These are phyloP conservation scores for Clarias macrocephalus DNA, from an alignment of 2,113 vertebrate genomes.

Conservation along the genomic window DNA sequence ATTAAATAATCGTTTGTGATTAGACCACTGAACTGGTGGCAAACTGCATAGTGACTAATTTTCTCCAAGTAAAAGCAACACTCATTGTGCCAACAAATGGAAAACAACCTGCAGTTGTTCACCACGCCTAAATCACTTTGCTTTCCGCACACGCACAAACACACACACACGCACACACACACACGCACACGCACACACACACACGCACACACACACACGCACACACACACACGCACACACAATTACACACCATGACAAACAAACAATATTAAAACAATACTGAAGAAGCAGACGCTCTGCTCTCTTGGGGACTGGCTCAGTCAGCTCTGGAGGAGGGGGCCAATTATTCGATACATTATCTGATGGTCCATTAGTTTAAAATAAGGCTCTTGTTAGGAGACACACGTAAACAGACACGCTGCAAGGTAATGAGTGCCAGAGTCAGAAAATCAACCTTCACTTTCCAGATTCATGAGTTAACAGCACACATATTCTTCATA, in stretches of 20 bases:
- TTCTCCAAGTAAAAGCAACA: conserved; percentile 35
- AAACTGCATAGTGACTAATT: conserved; percentile 39
- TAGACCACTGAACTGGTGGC: conserved; percentile 25
- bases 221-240: not conserved
- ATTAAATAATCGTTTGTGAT: conserved; percentile 32
- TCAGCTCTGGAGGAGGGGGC: conserved; percentile 61
- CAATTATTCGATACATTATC: conserved; percentile 71
- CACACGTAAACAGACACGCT: conserved; percentile 63
- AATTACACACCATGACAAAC: conserved; percentile 46
- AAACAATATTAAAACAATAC: conserved; percentile 51
- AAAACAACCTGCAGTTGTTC: conserved; percentile 61
- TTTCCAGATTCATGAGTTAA: conserved; percentile 65
- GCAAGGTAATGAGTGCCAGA: conserved; percentile 58
- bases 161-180: not conserved
- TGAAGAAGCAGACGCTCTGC: conserved; percentile 31
- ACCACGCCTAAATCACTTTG: conserved; percentile 55
- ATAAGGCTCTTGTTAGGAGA: conserved; percentile 66
- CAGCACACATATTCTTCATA: conserved; percentile 54
- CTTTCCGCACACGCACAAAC: not conserved
- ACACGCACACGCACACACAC: conserved; percentile 17
- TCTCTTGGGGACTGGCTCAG: conserved; percentile 46
- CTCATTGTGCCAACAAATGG: conserved; percentile 57
- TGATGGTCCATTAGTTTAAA: conserved; percentile 75
- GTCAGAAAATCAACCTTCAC: conserved; percentile 36
- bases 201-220: not conserved